A percentile compares a stretch with the other conserved stretches of the same genome.
Conservation (phyloP, 2,113 vertebrate species). For the Recurvirostra avosetta region DNA sequence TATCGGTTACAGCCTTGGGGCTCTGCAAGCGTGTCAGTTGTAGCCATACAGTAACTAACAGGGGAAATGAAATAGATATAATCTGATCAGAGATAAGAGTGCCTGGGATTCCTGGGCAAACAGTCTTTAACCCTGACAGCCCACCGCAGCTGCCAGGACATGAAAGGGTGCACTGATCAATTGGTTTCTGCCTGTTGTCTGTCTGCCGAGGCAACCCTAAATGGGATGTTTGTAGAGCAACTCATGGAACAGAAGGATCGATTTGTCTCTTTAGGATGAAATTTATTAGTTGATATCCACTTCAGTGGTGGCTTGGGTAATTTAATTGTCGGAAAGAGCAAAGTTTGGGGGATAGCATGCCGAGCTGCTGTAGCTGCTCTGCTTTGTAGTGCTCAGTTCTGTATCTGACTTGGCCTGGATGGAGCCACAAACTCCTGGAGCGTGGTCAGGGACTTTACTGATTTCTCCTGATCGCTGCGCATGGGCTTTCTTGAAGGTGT, state of each 20-base stretch:
- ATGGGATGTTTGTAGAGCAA: not conserved
- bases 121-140: slow-evolving; percentile 33
- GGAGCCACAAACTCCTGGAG: not conserved
- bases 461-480: not conserved
- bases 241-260: slow-evolving; percentile 18
- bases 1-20: slow-evolving; percentile 68
- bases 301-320: not conserved
- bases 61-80: slow-evolving; percentile 64
- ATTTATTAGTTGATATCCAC: slow-evolving; percentile 45
- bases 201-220: not conserved
- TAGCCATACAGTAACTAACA: slow-evolving; percentile 55
- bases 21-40: slow-evolving; percentile 31
- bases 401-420: not conserved
- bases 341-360: not conserved
- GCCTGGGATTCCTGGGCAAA: slow-evolving; percentile 9
- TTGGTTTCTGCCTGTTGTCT: not conserved
- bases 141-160: not conserved
- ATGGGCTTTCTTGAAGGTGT: not conserved
- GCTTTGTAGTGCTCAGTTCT: not conserved
- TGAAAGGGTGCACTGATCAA: not conserved
- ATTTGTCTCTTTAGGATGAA: slow-evolving; percentile 44
- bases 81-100: slow-evolving; percentile 64
- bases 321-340: not conserved
- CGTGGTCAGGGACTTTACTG: not conserved
- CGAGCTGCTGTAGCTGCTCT: not conserved